These are phyloP conservation scores for Rhopalosiphum maidis DNA, from an alignment of 1,140 invertebrate genomes.

Conservation along the genomic window DNA sequence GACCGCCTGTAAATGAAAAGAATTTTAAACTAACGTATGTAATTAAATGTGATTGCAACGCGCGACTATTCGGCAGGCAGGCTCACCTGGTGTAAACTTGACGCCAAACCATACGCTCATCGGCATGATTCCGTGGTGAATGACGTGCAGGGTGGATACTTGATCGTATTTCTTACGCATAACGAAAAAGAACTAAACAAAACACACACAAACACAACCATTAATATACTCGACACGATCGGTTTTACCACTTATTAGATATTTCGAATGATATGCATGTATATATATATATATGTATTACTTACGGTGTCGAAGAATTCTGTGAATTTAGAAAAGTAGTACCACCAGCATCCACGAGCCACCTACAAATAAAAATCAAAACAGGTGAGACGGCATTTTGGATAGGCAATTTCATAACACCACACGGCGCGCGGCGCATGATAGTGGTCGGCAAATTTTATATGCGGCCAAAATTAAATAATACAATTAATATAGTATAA, in stretches of 20 bases:
- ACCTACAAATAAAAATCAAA: constrained; percentile 71
- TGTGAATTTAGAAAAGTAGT: constrained; percentile 94
- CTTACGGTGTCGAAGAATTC: constrained; percentile 96
- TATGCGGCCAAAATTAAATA: not conserved
- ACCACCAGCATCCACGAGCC: constrained; percentile 94
- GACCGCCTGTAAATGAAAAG: constrained; percentile 68
- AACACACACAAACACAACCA: constrained; percentile 36
- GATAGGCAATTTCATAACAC: not conserved
- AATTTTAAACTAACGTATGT: not conserved
- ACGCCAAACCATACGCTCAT: constrained; percentile 96
- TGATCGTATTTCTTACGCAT: constrained; percentile 91
- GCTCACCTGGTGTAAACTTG: constrained; percentile 84
- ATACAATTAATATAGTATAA: not conserved
- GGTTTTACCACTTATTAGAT: not conserved
- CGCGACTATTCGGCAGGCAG: not conserved
- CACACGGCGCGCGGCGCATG: not conserved
- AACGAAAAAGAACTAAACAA: constrained; percentile 80
- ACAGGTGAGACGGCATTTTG: not conserved
- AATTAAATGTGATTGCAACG: not conserved
- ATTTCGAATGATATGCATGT: constrained; percentile 59
- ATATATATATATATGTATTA: too few species aligned
- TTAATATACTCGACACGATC: not conserved
- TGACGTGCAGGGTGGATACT: constrained; percentile 91
- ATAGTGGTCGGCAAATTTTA: not conserved
- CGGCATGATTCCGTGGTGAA: constrained; percentile 96